Conservation (phyloP, 2,888 invertebrate species). For the Fragum whitleyi region DNA sequence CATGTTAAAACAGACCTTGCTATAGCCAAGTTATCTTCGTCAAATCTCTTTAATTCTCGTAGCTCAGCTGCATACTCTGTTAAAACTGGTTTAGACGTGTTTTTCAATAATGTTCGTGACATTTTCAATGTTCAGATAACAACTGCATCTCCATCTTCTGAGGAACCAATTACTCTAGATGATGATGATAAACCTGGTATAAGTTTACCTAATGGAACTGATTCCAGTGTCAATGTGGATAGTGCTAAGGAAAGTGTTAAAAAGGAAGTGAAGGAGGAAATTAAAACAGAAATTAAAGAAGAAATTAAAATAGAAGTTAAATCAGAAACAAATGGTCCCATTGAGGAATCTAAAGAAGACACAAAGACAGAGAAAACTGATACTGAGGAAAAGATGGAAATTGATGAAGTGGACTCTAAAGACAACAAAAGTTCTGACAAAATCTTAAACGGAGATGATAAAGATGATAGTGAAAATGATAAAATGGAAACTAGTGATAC, state of each 20-base stretch:
- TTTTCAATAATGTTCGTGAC: constrained; percentile 57
- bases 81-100: constrained; percentile 60
- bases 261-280: constrained; percentile 1
- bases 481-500: background rate
- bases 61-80: constrained; percentile 52
- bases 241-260: constrained; percentile 10
- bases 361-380: constrained; percentile 25
- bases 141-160: background rate
- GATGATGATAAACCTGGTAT: constrained; percentile 11
- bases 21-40: constrained; percentile 56
- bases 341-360: constrained; percentile 20
- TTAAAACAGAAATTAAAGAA: background rate
- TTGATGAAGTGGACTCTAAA: constrained; percentile 24
- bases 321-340: background rate
- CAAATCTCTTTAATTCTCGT: constrained; percentile 49
- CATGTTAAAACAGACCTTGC: constrained; percentile 63
- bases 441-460: constrained; percentile 20
- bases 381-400: constrained; percentile 11
- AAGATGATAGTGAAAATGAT: constrained; percentile 15
- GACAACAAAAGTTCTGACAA: constrained; percentile 24
- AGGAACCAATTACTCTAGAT: constrained; percentile 34
- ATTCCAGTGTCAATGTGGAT: background rate
- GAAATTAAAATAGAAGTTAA: constrained; percentile 10
- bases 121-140: constrained; percentile 56
- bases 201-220: constrained; percentile 9